Conservation (phyloP, 2,888 invertebrate genomes). For the Andrena marginata region DNA sequence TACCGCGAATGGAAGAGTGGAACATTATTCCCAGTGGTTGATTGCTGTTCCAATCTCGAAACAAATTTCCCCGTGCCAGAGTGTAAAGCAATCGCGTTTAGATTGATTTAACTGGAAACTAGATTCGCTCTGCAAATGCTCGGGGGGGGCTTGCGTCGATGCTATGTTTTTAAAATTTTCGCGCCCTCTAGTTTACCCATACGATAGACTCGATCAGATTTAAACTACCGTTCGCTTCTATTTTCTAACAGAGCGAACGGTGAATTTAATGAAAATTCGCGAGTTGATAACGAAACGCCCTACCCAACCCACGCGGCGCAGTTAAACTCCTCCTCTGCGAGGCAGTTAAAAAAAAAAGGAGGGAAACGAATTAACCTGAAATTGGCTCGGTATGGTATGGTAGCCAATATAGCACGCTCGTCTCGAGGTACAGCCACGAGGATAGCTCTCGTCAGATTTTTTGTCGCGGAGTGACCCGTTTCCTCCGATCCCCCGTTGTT, state of each 20-base stretch:
- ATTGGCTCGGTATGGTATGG: conserved; percentile 25
- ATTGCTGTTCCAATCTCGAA: background rate
- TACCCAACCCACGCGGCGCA: background rate
- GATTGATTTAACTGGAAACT: conserved; percentile 9
- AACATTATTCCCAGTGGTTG: conserved; percentile 8
- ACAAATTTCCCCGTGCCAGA: background rate
- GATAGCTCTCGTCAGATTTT: conserved; percentile 56
- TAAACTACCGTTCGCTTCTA: background rate
- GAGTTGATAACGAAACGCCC: background rate
- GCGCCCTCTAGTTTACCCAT: background rate
- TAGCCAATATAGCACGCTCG: conserved; percentile 33
- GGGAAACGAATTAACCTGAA: conserved; percentile 29
- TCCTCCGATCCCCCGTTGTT: conserved; percentile 27
- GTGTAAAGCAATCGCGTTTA: background rate
- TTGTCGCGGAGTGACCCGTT: conserved; percentile 55
- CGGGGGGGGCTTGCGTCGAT: background rate
- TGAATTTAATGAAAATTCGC: background rate
- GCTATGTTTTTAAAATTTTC: background rate
- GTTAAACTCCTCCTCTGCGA: background rate
- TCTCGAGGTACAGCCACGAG: conserved; percentile 46
- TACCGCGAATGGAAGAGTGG: background rate
- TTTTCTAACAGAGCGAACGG: background rate
- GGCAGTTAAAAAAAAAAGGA: conserved; percentile 12
- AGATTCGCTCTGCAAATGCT: background rate
- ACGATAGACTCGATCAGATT: background rate